Evolutionary conservation across 1,140 invertebrate genomes (phyloP).

Genomic region (Euschistus heros): DNA sequence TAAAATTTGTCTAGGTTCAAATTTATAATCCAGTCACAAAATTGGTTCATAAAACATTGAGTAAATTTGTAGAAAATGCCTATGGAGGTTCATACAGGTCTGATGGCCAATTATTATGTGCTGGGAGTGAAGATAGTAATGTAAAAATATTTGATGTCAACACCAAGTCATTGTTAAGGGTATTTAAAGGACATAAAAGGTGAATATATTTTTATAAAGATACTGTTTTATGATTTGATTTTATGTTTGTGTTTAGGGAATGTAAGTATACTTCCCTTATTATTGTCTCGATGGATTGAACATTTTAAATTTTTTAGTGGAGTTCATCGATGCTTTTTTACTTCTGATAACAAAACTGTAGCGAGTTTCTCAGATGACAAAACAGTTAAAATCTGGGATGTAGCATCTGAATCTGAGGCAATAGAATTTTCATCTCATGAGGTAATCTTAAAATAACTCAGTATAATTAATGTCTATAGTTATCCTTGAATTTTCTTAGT

Average conservation of each 20-base stretch:
- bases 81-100: constrained; percentile 75
- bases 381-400: constrained; percentile 78
- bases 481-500: not conserved
- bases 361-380: constrained; percentile 92
- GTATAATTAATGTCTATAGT: not conserved
- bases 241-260: not conserved
- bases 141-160: constrained; percentile 81
- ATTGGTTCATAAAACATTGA: constrained; percentile 71
- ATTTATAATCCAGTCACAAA: constrained; percentile 84
- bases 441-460: constrained; percentile 31
- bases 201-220: constrained; percentile 31
- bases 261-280: not conserved
- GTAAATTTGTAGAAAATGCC: constrained; percentile 72
- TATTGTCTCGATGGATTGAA: no score
- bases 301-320: constrained; percentile 37
- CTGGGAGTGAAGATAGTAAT: constrained; percentile 77
- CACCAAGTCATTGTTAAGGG: constrained; percentile 61
- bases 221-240: not conserved
- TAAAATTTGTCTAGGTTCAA: constrained; percentile 45
- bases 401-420: constrained; percentile 63
- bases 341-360: constrained; percentile 63
- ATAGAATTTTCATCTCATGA: constrained; percentile 56
- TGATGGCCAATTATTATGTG: constrained; percentile 75
- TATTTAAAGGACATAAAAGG: constrained; percentile 55
- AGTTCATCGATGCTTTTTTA: constrained; percentile 76